Base-by-base conservation (phyloP, 2,888 invertebrate genomes). In the Caenorhabditis macrosperma region DNA sequence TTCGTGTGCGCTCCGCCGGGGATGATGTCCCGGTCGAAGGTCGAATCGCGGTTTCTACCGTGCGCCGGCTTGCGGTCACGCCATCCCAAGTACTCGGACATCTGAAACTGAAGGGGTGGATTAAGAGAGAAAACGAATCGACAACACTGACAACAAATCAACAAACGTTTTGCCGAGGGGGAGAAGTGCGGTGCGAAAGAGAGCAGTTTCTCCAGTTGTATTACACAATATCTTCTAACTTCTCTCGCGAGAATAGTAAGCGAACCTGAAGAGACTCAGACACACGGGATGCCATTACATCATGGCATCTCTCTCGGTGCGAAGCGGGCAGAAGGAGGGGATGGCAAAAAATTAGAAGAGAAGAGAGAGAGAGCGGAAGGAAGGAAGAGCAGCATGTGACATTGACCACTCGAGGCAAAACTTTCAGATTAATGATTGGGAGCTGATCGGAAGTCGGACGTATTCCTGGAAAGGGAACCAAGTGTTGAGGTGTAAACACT, bases 81-180 rank as follows among this genome's bases (percentile, higher is more conserved):
- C 89, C 89, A 88, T n/a, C 88, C 89, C 24, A 88, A 77, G 68
- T 89, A 89, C 57, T 87, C 88, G 20, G 88, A 88, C 88, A 87
- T 88, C 57, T 69, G 57, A 35, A 66, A 71, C 6, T 26, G 20
- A 41, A 1, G n/a, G 9, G 10, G 9, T 46, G 20, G 20, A 24
- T 41, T 24, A 24, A 52, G 30, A 22, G 17, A 48, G n/a, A 63
- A 28, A 26, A 17, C 41, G 26, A 48, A 44, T 26, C 64, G 33
- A n/a, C n/a, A 50, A 28, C 60, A 46, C 50, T 46, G 54, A 44
- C 44, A 68, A 63, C 50, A 52, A 61, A 54, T 76, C 61, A 61
- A 63, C 54, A 60, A n/a, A 54, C 30, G 48, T 38, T 54, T 52
- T 66, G 50, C 22, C 46, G 9, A n/a, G n/a, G n/a, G 26, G 12